Evolutionary conservation across 2,888 invertebrate genomes (phyloP).

Genomic region (Cordylochernes scorpioides): DNA sequence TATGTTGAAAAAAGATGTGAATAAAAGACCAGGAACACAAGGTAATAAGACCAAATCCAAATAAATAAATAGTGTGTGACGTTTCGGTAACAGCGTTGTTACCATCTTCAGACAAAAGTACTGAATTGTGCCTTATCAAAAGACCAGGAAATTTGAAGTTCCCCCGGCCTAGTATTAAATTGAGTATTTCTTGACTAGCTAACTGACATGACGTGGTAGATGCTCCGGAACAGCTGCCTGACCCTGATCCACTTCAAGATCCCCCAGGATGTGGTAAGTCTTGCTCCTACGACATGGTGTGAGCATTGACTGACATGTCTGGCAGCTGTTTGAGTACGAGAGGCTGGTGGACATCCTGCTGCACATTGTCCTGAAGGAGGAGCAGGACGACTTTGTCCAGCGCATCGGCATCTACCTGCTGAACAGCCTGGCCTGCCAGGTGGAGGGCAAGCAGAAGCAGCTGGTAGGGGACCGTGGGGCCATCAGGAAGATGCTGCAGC

Average conservation of each 20-base stretch:
- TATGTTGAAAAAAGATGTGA: no score
- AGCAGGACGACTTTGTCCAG: slow-evolving; percentile 71
- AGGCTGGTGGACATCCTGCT: slow-evolving; percentile 54
- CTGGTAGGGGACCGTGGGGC: slow-evolving; percentile 71
- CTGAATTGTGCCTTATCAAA: no score
- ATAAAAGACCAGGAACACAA: no score
- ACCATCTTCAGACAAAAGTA: no score
- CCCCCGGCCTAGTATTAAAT: no score
- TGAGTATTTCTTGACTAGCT: no score
- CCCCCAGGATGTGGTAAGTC: slow-evolving; percentile 65
- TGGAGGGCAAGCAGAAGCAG: slow-evolving; percentile 70
- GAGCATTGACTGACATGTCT: slow-evolving; percentile 8
- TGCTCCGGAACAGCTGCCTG: slow-evolving; percentile 86
- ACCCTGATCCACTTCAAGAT: slow-evolving; percentile 82
- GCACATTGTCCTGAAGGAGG: slow-evolving; percentile 38
- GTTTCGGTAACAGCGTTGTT: no score
- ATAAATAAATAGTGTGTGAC: no score
- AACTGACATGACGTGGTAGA: slow-evolving; percentile 25
- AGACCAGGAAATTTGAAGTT: no score
- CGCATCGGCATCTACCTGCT: slow-evolving; percentile 77
- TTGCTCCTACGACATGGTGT: not conserved
- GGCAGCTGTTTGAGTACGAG: slow-evolving; percentile 63
- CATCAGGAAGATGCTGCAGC: slow-evolving; percentile 56
- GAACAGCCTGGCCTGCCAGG: slow-evolving; percentile 85
- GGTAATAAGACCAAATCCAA: no score